These are phyloP conservation scores for Zaprionus ghesquierei DNA, from an alignment of 1,140 invertebrate genomes.

Conservation along the genomic window DNA sequence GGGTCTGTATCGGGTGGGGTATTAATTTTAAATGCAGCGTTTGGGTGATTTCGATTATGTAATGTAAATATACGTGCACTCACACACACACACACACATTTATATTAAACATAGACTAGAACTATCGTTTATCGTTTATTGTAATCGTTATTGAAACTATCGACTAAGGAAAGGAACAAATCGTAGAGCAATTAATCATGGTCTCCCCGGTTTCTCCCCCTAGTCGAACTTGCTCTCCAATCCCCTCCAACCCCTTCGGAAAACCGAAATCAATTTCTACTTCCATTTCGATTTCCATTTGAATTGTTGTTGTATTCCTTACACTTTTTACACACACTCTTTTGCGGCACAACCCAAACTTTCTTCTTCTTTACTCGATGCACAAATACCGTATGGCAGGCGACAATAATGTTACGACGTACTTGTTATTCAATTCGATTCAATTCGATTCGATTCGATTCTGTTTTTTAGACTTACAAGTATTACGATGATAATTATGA, in stretches of 20 bases:
- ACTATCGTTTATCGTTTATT: background rate
- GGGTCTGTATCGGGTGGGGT: background rate
- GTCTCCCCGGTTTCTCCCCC: background rate
- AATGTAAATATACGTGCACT: slow-evolving; percentile 56
- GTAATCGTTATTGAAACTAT: background rate
- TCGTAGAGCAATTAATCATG: background rate
- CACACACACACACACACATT: slow-evolving; percentile 13
- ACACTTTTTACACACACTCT: too few species aligned
- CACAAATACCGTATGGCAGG: slow-evolving; percentile 41
- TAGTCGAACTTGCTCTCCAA: background rate
- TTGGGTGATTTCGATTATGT: slow-evolving; percentile 75
- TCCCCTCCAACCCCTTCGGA: background rate
- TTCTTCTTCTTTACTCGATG: background rate
- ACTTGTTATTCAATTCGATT: slow-evolving; percentile 63
- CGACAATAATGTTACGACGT: slow-evolving; percentile 71
- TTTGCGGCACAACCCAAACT: slow-evolving; percentile 24
- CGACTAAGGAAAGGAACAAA: background rate
- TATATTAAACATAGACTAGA: background rate
- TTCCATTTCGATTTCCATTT: slow-evolving; percentile 2
- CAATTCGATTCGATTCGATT: slow-evolving; percentile 44
- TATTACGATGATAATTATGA: slow-evolving; percentile 19
- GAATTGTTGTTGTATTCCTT: background rate
- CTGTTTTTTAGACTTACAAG: slow-evolving; percentile 51
- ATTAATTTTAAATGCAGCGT: slow-evolving; percentile 75
- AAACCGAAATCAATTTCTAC: background rate